Evolutionary conservation across 2,888 invertebrate genomes (phyloP), one percentile per base, ranked within the genome.

Genomic region (Tricholauxania praeusta): DNA sequence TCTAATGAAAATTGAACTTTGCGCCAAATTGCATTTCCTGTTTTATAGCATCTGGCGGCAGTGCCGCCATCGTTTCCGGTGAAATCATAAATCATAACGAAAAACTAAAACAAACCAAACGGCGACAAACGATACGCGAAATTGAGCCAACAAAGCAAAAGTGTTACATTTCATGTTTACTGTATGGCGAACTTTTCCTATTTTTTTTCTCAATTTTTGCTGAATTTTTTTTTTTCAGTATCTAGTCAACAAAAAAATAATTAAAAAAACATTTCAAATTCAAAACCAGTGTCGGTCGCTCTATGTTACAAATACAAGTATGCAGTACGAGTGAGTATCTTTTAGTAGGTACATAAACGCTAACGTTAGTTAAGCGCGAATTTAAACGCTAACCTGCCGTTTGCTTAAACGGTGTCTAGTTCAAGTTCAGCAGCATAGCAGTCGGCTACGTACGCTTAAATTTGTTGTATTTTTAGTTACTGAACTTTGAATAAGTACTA

Each of bases 21-120:
- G 66, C 66, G 17, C 55, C 47, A 55, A 67, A 55, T 57, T 17
- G 55, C 67, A 57, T 57, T 67, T 67, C 67, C 67, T 67, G 67
- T 22, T 57, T 67, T 15, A 22, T 19, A 17, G 67, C 48, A 57
- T 32, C 48, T 55, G 55, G 22, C 32, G 32, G 55, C 51, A 22
- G 57, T 57, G 55, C 55, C 67, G 47, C 17, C 67, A 57, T 39
- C 67, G 15, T 67, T 67, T 67, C 67, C 67, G 57, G 67, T 47
- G 55, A n/a, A 47, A 19, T 17, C 22, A 22, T 55, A 67, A 67
- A 67, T 67, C 55, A 55, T 48, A 48, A 48, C 19, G n/a, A 39
- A 57, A 67, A 55, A 67, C n/a, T 19, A 55, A 67, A 47, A 19
- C 57, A 48, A 67, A 47, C 22, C 48, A 19, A 7, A 47, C 22